Conservation (phyloP, 2,113 vertebrate species). For the Channa maculata region DNA sequence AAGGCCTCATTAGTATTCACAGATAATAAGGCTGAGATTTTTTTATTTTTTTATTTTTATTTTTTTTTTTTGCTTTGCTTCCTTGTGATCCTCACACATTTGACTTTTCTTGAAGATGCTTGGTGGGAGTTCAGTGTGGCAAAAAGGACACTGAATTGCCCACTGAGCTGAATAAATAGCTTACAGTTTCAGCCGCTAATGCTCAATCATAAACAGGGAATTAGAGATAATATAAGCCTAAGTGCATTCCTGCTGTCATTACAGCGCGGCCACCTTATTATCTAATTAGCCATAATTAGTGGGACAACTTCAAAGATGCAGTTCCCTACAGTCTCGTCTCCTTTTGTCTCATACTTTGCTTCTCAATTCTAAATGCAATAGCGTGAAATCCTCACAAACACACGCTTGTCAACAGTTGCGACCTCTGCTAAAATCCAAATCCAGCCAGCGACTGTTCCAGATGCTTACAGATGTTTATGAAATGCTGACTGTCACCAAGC, state of each 20-base stretch:
- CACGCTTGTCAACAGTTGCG: neutral
- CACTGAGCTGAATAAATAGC: slow-evolving; percentile 12
- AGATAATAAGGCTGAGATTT: neutral
- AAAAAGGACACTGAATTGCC: slow-evolving; percentile 16
- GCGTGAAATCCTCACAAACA: neutral
- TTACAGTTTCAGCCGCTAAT: slow-evolving; percentile 4
- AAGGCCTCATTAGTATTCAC: slow-evolving; percentile 28
- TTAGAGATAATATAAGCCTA: slow-evolving; percentile 7
- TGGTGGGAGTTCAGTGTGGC: neutral
- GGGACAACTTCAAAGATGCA: slow-evolving; percentile 54
- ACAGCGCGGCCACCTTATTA: slow-evolving; percentile 55
- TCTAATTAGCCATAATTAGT: slow-evolving; percentile 62
- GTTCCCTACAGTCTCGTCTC: slow-evolving; percentile 13
- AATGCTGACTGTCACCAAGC: slow-evolving; percentile 27
- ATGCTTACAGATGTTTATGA: slow-evolving; percentile 1
- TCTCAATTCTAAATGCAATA: neutral
- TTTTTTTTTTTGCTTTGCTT: neutral
- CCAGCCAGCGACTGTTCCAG: neutral
- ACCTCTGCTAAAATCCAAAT: slow-evolving; percentile 15
- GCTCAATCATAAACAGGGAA: neutral
- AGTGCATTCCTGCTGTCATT: slow-evolving; percentile 8
- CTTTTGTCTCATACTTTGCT: slow-evolving; percentile 2
- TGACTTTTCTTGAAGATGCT: slow-evolving; percentile 8
- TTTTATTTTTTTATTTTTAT: too few relatives aligned
- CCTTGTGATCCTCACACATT: slow-evolving; percentile 20